Evolutionary conservation across 2,888 invertebrate species (phyloP), one percentile per base, ranked within the genome.

Genomic region (Platypus cylindrus): DNA sequence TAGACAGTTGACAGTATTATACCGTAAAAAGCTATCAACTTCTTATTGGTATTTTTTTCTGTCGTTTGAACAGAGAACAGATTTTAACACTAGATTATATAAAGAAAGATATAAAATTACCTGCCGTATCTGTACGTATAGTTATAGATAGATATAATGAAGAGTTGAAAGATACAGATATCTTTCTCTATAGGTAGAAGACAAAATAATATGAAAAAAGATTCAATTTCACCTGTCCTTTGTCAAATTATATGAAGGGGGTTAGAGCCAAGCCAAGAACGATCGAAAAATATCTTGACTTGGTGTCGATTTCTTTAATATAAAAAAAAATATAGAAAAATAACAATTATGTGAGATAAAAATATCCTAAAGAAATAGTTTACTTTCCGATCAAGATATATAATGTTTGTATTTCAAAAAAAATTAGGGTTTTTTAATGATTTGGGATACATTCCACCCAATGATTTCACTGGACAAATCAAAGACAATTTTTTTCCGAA

Each of bases 31-130:
- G 45, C 46, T 46, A 45, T 41, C 57, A 58, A 55, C 60, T 61
- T n/a, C n/a, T n/a, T 61, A 59, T 59, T 60, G 60, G 61, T 60
- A 57, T 43, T 59, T 58, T 58, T 56, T n/a, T n/a, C n/a, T n/a
- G n/a, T n/a, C n/a, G n/a, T n/a, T n/a, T n/a, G 53, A 53, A 52
- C 55, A 49, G 49, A 51, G 43, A 50, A 47, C 54, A 56, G 62
- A 62, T 62, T 60, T 56, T 56, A 55, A 56, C 55, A 45, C 58
- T 36, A 60, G 62, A 62, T 62, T 60, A 56, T 51, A n/a, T n/a
- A n/a, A n/a, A n/a, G n/a, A n/a, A 52, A 50, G 50, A 53, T 57
- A 58, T 59, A 57, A 52, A 56, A 53, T 59, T 61, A 60, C 59
- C 59, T 59, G 59, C 37, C 28, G 36, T 23, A 40, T 37, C 44